Percentiles rank a stretch among this genome's conserved stretches.
These are phyloP conservation scores for Lycophotia porphyrea DNA, from an alignment of 2,888 invertebrate genomes.

Conservation along the genomic window DNA sequence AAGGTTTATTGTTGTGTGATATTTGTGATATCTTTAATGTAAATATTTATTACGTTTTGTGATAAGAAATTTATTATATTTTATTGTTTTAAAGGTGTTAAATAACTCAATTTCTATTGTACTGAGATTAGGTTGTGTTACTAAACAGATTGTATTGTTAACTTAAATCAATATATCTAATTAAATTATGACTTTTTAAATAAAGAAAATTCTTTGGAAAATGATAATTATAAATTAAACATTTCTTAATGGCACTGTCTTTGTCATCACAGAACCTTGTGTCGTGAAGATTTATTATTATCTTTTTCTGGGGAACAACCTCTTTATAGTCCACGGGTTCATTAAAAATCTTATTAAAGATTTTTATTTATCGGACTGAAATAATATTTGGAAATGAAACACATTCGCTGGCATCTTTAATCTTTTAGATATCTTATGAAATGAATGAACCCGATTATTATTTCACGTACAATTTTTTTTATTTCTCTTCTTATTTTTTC, in stretches of 20 bases:
- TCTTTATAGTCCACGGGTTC: background rate
- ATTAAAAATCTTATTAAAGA: too few relatives aligned
- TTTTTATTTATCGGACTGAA: too few relatives aligned
- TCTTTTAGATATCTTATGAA: too few relatives aligned
- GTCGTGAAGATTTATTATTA: background rate
- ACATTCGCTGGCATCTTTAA: too few relatives aligned
- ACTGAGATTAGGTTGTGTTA: conserved; percentile 33
- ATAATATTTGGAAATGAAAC: too few relatives aligned
- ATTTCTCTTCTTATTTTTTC: too few relatives aligned
- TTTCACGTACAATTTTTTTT: too few relatives aligned
- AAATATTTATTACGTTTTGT: conserved; percentile 44
- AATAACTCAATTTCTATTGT: conserved; percentile 31
- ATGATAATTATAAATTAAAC: background rate
- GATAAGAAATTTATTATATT: conserved; percentile 56
- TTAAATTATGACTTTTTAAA: conserved; percentile 16
- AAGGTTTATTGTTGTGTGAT: conserved; percentile 34
- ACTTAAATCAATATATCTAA: conserved; percentile 27
- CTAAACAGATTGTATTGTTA: conserved; percentile 27
- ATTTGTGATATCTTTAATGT: conserved; percentile 10
- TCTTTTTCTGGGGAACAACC: background rate
- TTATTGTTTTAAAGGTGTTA: conserved; percentile 49
- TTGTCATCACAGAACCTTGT: background rate
- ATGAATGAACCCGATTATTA: too few relatives aligned
- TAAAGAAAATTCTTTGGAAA: conserved; percentile 5
- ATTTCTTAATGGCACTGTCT: background rate